Percentiles rank a stretch among this genome's conserved stretches.
phyloP scores from a whole-genome alignment of 2,797 vertebrate species.

The Centropyge bicolor region DNA sequence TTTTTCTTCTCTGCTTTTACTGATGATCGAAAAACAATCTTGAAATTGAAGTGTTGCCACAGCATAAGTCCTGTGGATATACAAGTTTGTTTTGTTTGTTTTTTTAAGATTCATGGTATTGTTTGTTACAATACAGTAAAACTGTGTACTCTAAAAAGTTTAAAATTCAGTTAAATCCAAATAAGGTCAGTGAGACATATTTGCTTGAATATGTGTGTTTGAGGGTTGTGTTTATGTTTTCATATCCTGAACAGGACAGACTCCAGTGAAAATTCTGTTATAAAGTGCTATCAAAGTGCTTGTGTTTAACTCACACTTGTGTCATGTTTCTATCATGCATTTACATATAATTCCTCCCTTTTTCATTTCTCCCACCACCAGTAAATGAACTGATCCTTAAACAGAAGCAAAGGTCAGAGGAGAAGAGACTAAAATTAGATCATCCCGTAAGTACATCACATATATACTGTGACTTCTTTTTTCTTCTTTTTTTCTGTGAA shows the following conservation, averaged over 20 bases:
- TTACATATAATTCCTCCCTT: background rate
- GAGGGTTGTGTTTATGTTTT: background rate
- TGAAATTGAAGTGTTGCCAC: background rate
- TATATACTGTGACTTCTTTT: background rate
- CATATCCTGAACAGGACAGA: background rate
- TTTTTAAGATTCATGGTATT: background rate
- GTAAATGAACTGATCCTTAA: conserved; percentile 99
- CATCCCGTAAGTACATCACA: conserved; percentile 92
- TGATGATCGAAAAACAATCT: background rate
- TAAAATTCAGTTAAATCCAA: background rate
- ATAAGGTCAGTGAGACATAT: background rate
- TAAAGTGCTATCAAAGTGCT: background rate
- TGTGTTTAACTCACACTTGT: background rate
- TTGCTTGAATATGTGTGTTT: background rate
- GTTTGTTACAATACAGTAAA: background rate
- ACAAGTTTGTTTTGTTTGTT: background rate
- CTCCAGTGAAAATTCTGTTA: background rate
- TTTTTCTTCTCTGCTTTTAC: background rate
- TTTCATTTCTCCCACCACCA: conserved; percentile 60
- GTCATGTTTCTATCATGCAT: background rate
- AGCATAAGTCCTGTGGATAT: too few relatives aligned
- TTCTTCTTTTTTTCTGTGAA: background rate
- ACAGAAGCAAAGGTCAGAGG: conserved; percentile 97
- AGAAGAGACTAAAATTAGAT: conserved; percentile 98
- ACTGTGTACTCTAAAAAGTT: background rate